These are phyloP conservation scores for Morinoia aosen DNA, from an alignment of 2,888 invertebrate species.

Conservation along the genomic window DNA sequence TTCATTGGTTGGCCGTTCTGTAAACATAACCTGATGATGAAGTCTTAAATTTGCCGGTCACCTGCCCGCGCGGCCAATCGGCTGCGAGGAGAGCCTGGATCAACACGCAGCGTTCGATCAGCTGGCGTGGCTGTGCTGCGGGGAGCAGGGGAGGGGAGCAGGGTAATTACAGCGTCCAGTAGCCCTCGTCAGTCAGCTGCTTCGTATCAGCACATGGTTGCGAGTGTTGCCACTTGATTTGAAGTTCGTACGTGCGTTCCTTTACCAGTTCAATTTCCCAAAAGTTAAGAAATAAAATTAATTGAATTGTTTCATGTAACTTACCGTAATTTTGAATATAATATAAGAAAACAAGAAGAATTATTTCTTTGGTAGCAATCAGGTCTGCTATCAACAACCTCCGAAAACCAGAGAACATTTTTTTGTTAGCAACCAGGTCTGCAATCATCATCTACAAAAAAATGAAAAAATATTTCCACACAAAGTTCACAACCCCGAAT, in stretches of 20 bases:
- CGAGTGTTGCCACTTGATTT: neutral
- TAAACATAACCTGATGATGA: neutral
- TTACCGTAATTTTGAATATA: too few species aligned
- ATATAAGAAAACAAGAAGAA: neutral
- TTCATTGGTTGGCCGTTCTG: neutral
- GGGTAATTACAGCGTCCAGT: neutral
- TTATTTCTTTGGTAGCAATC: neutral
- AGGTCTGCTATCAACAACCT: neutral
- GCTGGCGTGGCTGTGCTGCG: constrained; percentile 14
- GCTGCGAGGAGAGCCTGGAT: neutral
- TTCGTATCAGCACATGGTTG: neutral
- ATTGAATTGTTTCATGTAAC: too few species aligned
- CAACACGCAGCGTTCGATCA: constrained; percentile 9
- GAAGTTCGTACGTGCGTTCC: neutral
- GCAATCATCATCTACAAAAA: neutral
- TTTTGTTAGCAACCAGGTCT: neutral
- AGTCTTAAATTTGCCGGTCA: neutral
- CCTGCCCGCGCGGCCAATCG: neutral
- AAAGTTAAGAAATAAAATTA: too few species aligned
- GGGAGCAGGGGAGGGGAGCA: constrained; percentile 14
- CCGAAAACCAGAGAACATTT: neutral
- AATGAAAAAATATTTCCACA: neutral
- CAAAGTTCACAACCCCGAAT: neutral
- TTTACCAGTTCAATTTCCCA: neutral
- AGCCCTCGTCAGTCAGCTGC: neutral